A percentile compares a stretch with the other conserved stretches of the same genome.
Conservation (phyloP, 1,140 invertebrate genomes). For the Drosophila paulistorum region DNA sequence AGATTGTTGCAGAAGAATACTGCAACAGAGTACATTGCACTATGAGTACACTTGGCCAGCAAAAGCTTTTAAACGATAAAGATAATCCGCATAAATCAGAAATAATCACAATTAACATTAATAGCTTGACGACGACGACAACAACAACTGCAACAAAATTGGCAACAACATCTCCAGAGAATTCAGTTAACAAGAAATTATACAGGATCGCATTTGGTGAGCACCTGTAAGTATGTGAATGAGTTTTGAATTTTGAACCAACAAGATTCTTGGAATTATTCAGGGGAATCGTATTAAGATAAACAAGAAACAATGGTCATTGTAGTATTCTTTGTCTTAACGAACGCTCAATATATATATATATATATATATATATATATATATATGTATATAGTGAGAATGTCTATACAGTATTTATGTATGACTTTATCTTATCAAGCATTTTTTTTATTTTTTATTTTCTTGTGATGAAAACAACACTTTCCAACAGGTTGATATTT, state of each 20-base stretch:
- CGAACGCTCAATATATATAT: background rate
- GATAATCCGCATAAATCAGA: constrained; percentile 9
- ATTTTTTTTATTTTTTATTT: background rate
- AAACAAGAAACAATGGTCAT: background rate
- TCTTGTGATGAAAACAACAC: constrained; percentile 4
- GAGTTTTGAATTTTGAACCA: background rate
- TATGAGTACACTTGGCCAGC: constrained; percentile 3
- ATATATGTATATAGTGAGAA: background rate
- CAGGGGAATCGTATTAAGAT: background rate
- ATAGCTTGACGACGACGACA: background rate
- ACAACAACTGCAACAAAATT: background rate
- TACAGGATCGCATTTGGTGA: background rate
- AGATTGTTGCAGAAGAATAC: constrained; percentile 8
- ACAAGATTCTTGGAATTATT: background rate
- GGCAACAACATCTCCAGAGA: background rate
- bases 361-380: background rate
- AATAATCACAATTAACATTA: constrained; percentile 7
- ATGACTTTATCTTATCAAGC: constrained; percentile 5
- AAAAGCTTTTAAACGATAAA: constrained; percentile 6
- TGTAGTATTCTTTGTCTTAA: constrained; percentile 9
- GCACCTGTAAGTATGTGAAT: constrained; percentile 6
- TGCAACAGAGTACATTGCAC: constrained; percentile 14
- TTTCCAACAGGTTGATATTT: constrained; percentile 8
- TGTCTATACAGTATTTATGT: constrained; percentile 10
- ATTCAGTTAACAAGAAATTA: constrained; percentile 8